These are phyloP conservation scores for Borostomias antarcticus DNA, from an alignment of 2,797 vertebrate species.

Conservation along the genomic window DNA sequence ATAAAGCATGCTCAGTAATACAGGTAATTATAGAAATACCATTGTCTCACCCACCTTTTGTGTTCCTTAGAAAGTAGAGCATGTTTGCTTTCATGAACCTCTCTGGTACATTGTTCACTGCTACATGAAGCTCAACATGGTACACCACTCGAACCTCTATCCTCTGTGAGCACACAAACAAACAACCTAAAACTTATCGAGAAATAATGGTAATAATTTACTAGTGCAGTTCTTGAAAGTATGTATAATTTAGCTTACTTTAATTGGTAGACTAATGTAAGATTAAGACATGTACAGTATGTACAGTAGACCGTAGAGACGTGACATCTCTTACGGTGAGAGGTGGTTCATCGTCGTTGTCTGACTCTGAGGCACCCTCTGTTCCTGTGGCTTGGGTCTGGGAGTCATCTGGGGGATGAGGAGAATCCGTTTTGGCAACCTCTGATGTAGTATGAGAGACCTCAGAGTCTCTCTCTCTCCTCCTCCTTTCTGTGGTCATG, in stretches of 20 bases:
- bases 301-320: neutral
- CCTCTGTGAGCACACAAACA: slow-evolving; percentile 61
- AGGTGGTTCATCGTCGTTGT: slow-evolving; percentile 26
- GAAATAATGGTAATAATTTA: no score
- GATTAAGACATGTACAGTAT: neutral
- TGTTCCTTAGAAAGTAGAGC: slow-evolving; percentile 85
- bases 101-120: slow-evolving; percentile 72
- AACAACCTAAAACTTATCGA: neutral
- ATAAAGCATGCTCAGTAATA: neutral
- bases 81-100: slow-evolving; percentile 71
- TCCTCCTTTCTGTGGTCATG: slow-evolving; percentile 35
- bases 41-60: slow-evolving; percentile 75
- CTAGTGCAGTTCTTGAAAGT: no score
- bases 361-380: neutral
- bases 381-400: slow-evolving; percentile 10
- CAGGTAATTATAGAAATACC: neutral
- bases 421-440: neutral
- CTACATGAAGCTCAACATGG: slow-evolving; percentile 69
- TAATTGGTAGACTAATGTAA: neutral
- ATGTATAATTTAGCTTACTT: no score
- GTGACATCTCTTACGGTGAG: slow-evolving; percentile 48
- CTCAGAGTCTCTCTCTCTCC: slow-evolving; percentile 24
- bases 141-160: slow-evolving; percentile 65
- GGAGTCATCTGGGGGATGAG: slow-evolving; percentile 10
- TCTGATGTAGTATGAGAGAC: neutral